phyloP scores from a whole-genome alignment of 2,113 vertebrate genomes.

The Promerops cafer region DNA sequence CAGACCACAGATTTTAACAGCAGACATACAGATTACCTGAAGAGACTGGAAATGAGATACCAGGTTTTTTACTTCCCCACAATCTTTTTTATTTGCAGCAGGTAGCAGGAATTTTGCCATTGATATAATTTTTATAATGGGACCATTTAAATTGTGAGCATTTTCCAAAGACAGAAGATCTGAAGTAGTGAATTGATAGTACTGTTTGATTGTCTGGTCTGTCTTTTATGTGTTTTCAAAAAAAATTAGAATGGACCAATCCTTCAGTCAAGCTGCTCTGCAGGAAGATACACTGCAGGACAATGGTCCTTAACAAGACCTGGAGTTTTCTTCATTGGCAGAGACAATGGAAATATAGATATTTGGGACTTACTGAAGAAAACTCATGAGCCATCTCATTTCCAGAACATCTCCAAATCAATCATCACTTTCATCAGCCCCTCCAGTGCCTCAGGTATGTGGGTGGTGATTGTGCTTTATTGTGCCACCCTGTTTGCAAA shows the following conservation, averaged over 20 bases:
- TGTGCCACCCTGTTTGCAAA: neutral
- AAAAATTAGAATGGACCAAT: slow-evolving; percentile 72
- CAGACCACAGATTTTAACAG: neutral
- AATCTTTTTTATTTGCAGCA: neutral
- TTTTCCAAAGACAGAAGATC: neutral
- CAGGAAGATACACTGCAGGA: slow-evolving; percentile 73
- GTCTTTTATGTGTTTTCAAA: neutral
- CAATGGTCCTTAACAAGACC: slow-evolving; percentile 89
- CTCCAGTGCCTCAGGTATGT: slow-evolving; percentile 77
- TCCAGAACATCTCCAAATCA: slow-evolving; percentile 72
- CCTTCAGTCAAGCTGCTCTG: slow-evolving; percentile 71
- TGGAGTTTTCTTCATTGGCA: slow-evolving; percentile 86
- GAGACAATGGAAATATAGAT: slow-evolving; percentile 85
- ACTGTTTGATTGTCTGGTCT: neutral
- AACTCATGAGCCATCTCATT: slow-evolving; percentile 74
- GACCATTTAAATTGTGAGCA: neutral
- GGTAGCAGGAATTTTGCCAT: neutral
- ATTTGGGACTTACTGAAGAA: slow-evolving; percentile 91
- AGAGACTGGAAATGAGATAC: neutral
- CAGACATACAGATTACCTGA: neutral
- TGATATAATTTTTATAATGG: neutral
- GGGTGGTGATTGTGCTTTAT: neutral
- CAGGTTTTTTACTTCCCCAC: neutral
- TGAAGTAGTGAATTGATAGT: neutral
- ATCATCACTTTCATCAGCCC: slow-evolving; percentile 82